Conservation (phyloP, 2,113 vertebrate genomes). For the Perca fluviatilis region DNA sequence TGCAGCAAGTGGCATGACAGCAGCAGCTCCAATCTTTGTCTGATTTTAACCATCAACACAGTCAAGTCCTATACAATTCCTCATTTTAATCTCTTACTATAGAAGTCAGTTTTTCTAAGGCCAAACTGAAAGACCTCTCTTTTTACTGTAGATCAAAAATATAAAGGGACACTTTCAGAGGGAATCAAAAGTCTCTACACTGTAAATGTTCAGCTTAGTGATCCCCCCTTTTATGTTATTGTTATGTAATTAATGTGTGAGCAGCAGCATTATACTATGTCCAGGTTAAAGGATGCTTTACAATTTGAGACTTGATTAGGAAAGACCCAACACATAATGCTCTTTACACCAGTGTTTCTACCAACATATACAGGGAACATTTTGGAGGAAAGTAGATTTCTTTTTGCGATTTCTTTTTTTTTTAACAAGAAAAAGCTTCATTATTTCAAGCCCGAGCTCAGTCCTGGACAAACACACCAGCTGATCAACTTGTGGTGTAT, state of each 20-base stretch:
- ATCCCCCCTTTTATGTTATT: neutral
- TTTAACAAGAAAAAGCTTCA: neutral
- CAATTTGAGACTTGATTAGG: neutral
- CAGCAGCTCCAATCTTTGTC: too few species aligned
- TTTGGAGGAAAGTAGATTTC: neutral
- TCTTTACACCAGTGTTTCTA: neutral
- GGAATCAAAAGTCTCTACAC: neutral
- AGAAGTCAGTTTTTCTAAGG: too few species aligned
- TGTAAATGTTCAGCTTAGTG: neutral
- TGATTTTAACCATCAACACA: too few species aligned
- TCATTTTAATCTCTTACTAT: too few species aligned
- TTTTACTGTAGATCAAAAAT: neutral
- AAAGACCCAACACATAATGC: neutral
- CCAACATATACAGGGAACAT: neutral
- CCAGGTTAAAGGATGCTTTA: neutral
- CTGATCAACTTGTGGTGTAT: neutral
- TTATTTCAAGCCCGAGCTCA: neutral
- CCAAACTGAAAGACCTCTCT: too few species aligned
- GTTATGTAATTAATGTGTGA: neutral
- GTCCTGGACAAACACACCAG: neutral
- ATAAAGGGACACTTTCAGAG: neutral
- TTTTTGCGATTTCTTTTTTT: neutral
- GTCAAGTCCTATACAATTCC: too few species aligned
- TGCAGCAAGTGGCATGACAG: too few species aligned
- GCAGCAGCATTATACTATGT: neutral